Evolutionary conservation across 2,888 invertebrate genomes (phyloP).

Genomic region (Lamellibrachia columna): DNA sequence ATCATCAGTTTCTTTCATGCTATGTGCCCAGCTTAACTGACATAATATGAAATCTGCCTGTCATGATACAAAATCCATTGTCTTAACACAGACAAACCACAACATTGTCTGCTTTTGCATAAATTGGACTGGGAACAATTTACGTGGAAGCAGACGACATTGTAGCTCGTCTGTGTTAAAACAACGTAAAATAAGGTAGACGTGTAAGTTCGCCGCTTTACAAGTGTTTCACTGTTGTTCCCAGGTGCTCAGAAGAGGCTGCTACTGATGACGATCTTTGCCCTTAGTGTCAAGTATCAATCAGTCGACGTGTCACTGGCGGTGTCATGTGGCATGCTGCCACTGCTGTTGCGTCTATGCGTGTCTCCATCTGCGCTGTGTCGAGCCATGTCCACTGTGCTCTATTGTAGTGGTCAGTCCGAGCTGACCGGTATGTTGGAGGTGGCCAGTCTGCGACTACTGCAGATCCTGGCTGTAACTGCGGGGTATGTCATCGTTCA

Average conservation of each 20-base stretch:
- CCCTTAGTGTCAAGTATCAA: conserved; percentile 71
- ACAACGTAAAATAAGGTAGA: too few relatives aligned
- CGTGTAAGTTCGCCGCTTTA: too few relatives aligned
- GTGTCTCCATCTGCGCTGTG: conserved; percentile 55
- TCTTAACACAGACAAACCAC: too few relatives aligned
- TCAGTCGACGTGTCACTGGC: conserved; percentile 71
- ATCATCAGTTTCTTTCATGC: too few relatives aligned
- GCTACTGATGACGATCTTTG: conserved; percentile 70
- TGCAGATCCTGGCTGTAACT: conserved; percentile 71
- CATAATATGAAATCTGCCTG: too few relatives aligned
- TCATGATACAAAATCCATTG: too few relatives aligned
- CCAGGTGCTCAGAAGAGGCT: conserved; percentile 65
- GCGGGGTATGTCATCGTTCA: conserved; percentile 66
- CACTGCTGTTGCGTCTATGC: conserved; percentile 67
- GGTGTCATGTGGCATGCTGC: conserved; percentile 70
- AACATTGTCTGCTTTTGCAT: too few relatives aligned
- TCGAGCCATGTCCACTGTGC: conserved; percentile 37
- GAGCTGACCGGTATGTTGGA: conserved; percentile 54
- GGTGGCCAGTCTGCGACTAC: conserved; percentile 69
- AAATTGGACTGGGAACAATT: too few relatives aligned
- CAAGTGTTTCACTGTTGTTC: not conserved
- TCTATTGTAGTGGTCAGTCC: conserved; percentile 45
- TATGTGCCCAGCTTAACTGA: too few relatives aligned
- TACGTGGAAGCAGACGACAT: too few relatives aligned
- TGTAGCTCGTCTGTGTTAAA: too few relatives aligned